Evolutionary conservation across 2,797 vertebrate species (phyloP), one percentile per base, ranked within the genome.

Genomic region (Myotis vivesi): DNA sequence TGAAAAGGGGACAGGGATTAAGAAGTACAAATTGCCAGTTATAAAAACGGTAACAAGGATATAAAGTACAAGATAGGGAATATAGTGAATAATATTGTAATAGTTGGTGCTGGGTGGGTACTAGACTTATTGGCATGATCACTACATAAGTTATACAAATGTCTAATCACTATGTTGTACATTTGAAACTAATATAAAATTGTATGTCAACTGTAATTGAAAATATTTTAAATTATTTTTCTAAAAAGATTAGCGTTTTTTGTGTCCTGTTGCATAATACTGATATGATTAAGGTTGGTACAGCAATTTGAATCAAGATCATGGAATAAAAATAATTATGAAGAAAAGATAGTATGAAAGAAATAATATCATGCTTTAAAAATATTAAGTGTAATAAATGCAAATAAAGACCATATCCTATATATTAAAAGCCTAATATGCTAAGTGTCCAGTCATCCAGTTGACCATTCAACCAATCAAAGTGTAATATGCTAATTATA

Each of bases 291-390:
- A 95, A 76, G 12, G 76, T 11, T 84, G 2, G 2, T 23, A 87
- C 8, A 79, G 73, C 12, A 64, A 13, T 46, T 59, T 66, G 33
- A 92, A 8, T 73, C 10, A 92, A 20, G 28, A 82, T 82, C 82
- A 69, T 22, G 49, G 3, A 91, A 91, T 71, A 53, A 51, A 51
- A 92, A 64, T 75, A 62, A 81, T 33, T 90, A 55, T 68, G 16
- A 89, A 87, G 22, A 83, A 94, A 92, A 46, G 51, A 8, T 33
- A 75, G 28, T 3, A 93, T 69, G 30, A 87, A 1, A 82, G 30
- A 53, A 84, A 90, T n/a, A 71, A 28, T 59, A 69, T 28, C 91
- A 85, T 82, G 28, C 1, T 87, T 95, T 90, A 38, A 80, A 89
- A 51, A 57, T 57, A 51, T 8, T 83, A 84, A 80, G 4, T 69